phyloP scores from a whole-genome alignment of 2,888 invertebrate species.

The Noctua comes region DNA sequence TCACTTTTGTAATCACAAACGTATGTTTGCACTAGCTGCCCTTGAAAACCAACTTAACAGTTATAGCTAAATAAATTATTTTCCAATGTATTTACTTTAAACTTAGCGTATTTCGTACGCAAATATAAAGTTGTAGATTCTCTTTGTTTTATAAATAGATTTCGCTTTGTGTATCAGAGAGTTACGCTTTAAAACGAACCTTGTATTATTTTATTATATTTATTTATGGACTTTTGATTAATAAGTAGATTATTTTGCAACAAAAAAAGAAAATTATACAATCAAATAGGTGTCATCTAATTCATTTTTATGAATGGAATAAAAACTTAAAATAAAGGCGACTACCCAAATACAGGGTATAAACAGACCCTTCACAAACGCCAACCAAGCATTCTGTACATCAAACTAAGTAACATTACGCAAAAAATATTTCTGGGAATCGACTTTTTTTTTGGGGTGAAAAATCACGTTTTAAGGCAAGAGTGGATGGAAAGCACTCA shows the following conservation, averaged over 20 bases:
- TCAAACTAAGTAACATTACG: too few species aligned
- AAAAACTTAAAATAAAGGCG: not conserved
- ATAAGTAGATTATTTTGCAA: not conserved
- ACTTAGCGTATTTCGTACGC: not conserved
- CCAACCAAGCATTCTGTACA: too few species aligned
- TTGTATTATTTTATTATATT: not conserved
- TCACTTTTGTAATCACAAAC: not conserved
- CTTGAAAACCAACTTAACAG: not conserved
- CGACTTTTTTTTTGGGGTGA: too few species aligned
- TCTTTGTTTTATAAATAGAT: slow-evolving; percentile 46
- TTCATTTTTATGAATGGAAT: too few species aligned
- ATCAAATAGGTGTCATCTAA: too few species aligned
- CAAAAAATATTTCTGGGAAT: too few species aligned
- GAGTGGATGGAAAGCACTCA: too few species aligned
- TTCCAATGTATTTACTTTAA: slow-evolving; percentile 7
- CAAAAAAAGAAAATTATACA: not conserved
- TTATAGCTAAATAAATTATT: slow-evolving; percentile 10
- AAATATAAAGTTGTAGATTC: slow-evolving; percentile 25
- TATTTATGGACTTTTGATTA: not conserved
- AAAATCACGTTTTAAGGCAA: too few species aligned
- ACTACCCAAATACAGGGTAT: too few species aligned
- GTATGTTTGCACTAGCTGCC: not conserved
- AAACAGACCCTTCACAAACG: too few species aligned
- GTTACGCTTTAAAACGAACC: not conserved
- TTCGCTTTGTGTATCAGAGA: slow-evolving; percentile 17